Conservation (phyloP, 2,888 invertebrate species). For the Ptychoptera albimana region DNA sequence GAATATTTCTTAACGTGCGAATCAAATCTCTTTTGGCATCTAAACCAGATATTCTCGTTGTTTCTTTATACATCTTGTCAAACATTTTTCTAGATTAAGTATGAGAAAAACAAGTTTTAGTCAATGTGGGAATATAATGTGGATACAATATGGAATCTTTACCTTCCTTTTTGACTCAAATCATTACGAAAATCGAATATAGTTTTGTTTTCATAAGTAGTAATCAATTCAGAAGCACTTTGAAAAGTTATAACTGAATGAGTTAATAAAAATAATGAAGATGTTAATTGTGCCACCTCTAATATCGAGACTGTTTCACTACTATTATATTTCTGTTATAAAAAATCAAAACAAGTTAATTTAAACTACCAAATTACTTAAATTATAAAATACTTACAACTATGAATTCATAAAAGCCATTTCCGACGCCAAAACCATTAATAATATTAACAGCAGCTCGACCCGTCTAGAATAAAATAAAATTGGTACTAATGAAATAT, state of each 20-base stretch:
- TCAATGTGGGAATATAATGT: not conserved
- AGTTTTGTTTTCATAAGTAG: constrained; percentile 14
- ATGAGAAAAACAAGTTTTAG: not conserved
- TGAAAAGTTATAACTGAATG: constrained; percentile 24
- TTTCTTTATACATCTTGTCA: constrained; percentile 22
- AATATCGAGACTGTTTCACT: constrained; percentile 18
- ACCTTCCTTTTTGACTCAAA: constrained; percentile 22
- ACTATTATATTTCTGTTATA: constrained; percentile 18
- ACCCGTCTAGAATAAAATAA: constrained; percentile 1
- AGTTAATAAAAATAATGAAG: constrained; percentile 23
- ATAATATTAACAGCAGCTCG: constrained; percentile 20
- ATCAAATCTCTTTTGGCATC: constrained; percentile 18
- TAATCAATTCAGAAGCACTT: constrained; percentile 21
- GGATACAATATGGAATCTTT: not conserved
- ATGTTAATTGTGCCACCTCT: constrained; percentile 20
- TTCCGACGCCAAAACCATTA: constrained; percentile 22
- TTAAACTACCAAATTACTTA: constrained; percentile 3
- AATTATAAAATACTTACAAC: constrained; percentile 17
- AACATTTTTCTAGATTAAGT: constrained; percentile 18
- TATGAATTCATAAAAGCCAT: constrained; percentile 20
- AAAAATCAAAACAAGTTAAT: not conserved
- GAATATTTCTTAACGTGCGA: constrained; percentile 22
- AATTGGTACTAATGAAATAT: no score
- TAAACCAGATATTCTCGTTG: constrained; percentile 17
- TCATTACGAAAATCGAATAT: constrained; percentile 17